Evolutionary conservation across 2,888 invertebrate genomes (phyloP), one percentile per base, ranked within the genome.

Genomic region (Macrophya alboannulata): DNA sequence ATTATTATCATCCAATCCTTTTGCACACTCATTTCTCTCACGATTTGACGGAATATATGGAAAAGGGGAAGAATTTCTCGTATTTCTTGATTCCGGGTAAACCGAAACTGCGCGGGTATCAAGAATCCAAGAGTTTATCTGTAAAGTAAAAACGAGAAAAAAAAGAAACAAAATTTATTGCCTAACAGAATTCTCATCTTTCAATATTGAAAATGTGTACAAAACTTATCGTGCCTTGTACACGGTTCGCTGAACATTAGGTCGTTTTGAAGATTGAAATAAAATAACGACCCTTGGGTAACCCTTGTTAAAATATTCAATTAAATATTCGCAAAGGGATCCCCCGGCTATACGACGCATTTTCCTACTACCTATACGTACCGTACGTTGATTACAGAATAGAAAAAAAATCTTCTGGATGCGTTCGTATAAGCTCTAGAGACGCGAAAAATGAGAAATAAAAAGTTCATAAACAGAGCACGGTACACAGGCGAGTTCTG

Each of bases 1-100:
- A 74, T 74, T 74, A 74, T 74, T 74, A 43, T 45, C 21, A 43
- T 74, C 45, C 74, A 74, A 74, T 74, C 25, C 74, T 37, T 68
- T 68, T 12, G 37, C 37, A 17, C 37, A 68, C 31, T 68, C 37
- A 68, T 68, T 37, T 68, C 37, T 68, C 68, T 68, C 37, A 37
- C 10, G 37, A 68, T 68, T 68, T 37, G 0, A 37, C 37, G 37
- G 17, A 17, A 5, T 15, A 25, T 12, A 37, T 68, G 5, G 10
- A 62, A 25, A 0, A 25, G 25, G 25, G 6, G 6, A 12, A 15
- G 6, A 37, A 68, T 68, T 10, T 37, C 37, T 37, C 68, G 6
- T 37, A 17, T 37, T 25, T 17, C 15, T 68, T 17, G 37, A 68
- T 37, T 68, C 31, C 2, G 68, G 37, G 6, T 37, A 12, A 68